Evolutionary conservation across 2,888 invertebrate species (phyloP).

Genomic region (Polyommatus icarus): DNA sequence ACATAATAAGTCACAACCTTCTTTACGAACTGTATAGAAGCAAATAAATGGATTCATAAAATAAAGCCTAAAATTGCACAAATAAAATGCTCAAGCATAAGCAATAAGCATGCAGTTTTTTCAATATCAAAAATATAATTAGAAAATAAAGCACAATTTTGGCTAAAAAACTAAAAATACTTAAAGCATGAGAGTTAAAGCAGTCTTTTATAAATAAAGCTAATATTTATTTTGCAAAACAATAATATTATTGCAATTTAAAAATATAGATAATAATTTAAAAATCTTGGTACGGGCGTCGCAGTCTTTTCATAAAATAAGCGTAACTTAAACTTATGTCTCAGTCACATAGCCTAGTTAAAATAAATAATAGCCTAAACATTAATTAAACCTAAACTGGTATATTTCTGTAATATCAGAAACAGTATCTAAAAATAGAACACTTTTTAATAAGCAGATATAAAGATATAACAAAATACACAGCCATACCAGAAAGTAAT

Average conservation of each 20-base stretch:
- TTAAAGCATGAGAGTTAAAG: conserved; percentile 35
- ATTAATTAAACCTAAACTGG: conserved; percentile 13
- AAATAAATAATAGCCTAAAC: conserved; percentile 14
- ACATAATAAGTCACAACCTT: background rate
- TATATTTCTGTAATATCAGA: background rate
- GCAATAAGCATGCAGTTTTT: conserved; percentile 20
- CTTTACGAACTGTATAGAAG: background rate
- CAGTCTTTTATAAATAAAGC: conserved; percentile 34
- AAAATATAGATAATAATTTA: background rate
- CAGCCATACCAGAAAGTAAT: conserved; percentile 17
- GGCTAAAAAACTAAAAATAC: background rate
- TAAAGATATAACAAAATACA: conserved; percentile 32
- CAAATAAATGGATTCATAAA: background rate
- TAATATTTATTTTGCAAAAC: background rate
- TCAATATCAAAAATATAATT: background rate
- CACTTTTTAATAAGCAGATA: conserved; percentile 21
- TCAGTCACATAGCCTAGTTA: background rate
- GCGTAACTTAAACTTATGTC: background rate
- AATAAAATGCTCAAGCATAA: conserved; percentile 25
- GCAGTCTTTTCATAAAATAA: conserved; percentile 38
- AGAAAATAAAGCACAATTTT: conserved; percentile 14
- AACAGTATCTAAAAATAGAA: conserved; percentile 31
- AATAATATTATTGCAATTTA: background rate
- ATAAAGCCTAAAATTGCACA: conserved; percentile 23
- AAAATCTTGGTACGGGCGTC: conserved; percentile 1